Percentiles rank a stretch among this genome's conserved stretches.
Evolutionary conservation across 2,797 vertebrate species (phyloP).

Genomic region (Odontamblyopus rebecca): DNA sequence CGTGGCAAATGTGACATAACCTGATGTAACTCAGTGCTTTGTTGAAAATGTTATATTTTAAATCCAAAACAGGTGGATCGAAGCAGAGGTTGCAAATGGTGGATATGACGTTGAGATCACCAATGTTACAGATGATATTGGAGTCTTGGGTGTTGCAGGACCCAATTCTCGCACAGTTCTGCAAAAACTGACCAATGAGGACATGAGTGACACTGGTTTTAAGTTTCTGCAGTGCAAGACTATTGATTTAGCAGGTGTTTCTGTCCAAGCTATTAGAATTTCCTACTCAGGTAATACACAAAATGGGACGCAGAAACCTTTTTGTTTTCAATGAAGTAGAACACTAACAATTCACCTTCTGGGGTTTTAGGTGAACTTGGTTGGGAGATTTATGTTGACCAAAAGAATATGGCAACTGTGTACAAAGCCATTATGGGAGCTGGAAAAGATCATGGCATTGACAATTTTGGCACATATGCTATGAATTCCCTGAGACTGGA

Average conservation of each 20-base stretch:
- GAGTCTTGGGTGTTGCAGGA: constrained; percentile 90
- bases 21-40: not conserved
- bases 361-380: constrained; percentile 88
- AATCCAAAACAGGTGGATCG: constrained; percentile 85
- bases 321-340: not conserved
- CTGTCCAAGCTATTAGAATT: constrained; percentile 89
- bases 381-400: constrained; percentile 93
- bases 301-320: not conserved
- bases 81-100: constrained; percentile 78
- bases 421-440: constrained; percentile 88
- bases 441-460: constrained; percentile 88
- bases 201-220: constrained; percentile 85
- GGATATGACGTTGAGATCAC: constrained; percentile 83
- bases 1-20: constrained; percentile 3
- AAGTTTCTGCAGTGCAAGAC: constrained; percentile 89
- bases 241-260: constrained; percentile 79
- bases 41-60: not conserved
- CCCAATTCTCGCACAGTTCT: constrained; percentile 88
- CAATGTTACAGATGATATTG: constrained; percentile 88
- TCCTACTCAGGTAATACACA: constrained; percentile 89
- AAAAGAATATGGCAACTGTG: constrained; percentile 81
- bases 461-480: constrained; percentile 93
- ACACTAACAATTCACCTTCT: not conserved
- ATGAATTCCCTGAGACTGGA: constrained; percentile 90
- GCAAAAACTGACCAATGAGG: constrained; percentile 88